A percentile compares a stretch with the other conserved stretches of the same genome.
Evolutionary conservation across 2,113 vertebrate species (phyloP).

Genomic region (Hydrolagus affinis): DNA sequence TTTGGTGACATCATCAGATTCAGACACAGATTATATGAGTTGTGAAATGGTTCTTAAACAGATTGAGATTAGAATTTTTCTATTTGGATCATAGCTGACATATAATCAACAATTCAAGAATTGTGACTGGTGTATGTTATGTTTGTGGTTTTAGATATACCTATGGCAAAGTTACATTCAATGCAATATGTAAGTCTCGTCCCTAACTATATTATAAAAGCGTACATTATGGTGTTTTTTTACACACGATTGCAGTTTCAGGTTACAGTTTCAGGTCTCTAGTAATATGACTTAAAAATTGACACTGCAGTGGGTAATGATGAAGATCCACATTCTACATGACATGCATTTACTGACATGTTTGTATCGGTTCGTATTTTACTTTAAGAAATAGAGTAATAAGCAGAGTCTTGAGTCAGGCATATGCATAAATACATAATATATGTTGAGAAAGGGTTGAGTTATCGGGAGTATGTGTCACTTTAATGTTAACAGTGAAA

Average conservation of each 20-base stretch:
- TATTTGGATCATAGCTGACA: background rate
- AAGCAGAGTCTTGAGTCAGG: background rate
- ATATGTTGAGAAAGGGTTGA: too few species aligned
- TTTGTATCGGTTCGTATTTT: background rate
- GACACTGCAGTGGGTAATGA: constrained; percentile 13
- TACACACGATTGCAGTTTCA: too few species aligned
- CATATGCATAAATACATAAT: too few species aligned
- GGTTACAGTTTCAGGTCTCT: too few species aligned
- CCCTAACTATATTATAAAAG: too few species aligned
- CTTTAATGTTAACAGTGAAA: constrained; percentile 20
- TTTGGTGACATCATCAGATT: background rate
- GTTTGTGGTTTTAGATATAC: constrained; percentile 2
- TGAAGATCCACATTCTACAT: background rate
- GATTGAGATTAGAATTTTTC: background rate
- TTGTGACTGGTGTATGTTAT: background rate
- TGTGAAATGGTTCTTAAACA: constrained; percentile 1
- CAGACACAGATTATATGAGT: background rate
- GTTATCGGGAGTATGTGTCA: background rate
- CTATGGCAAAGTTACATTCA: constrained; percentile 8
- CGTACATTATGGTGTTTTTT: too few species aligned
- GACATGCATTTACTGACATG: background rate
- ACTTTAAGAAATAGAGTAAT: background rate
- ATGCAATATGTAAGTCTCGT: too few species aligned
- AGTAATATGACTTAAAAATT: constrained; percentile 15
- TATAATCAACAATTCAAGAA: constrained; percentile 2